phyloP scores from a whole-genome alignment of 1,140 invertebrate species.

The Sesamia nonagrioides region DNA sequence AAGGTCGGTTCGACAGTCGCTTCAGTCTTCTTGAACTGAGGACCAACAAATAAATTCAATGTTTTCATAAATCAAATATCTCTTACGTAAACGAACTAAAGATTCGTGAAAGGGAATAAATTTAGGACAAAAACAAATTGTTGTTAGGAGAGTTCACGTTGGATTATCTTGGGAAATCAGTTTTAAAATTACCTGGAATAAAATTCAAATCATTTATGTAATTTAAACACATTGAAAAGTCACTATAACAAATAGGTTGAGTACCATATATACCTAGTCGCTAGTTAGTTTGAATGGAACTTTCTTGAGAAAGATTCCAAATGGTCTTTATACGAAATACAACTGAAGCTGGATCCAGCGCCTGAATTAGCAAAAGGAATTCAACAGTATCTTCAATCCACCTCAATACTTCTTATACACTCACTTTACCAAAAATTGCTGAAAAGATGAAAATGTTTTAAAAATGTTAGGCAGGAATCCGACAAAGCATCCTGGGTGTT shows the following conservation, averaged over 20 bases:
- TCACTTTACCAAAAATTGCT: conserved; percentile 1
- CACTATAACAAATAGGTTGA: no score
- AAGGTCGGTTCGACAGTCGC: conserved; percentile 2
- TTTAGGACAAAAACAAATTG: not conserved
- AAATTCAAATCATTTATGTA: no score
- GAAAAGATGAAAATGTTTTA: conserved; percentile 20
- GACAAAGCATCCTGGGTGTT: not conserved
- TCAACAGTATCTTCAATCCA: not conserved
- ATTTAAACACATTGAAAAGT: no score
- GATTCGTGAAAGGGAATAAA: not conserved
- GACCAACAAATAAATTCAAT: not conserved
- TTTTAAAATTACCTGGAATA: no score
- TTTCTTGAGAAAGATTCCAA: no score
- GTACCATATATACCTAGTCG: no score
- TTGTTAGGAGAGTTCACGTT: not conserved
- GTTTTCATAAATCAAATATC: conserved; percentile 14
- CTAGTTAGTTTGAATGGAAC: no score
- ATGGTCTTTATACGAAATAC: not conserved
- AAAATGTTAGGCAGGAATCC: conserved; percentile 18
- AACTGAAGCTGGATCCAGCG: not conserved
- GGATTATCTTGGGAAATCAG: not conserved
- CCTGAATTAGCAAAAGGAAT: not conserved
- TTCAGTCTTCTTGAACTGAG: not conserved
- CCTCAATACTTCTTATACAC: not conserved
- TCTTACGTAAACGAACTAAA: conserved; percentile 13